These are phyloP conservation scores for Dicyrtoma fusca DNA, from an alignment of 2,888 invertebrate genomes.

Conservation along the genomic window DNA sequence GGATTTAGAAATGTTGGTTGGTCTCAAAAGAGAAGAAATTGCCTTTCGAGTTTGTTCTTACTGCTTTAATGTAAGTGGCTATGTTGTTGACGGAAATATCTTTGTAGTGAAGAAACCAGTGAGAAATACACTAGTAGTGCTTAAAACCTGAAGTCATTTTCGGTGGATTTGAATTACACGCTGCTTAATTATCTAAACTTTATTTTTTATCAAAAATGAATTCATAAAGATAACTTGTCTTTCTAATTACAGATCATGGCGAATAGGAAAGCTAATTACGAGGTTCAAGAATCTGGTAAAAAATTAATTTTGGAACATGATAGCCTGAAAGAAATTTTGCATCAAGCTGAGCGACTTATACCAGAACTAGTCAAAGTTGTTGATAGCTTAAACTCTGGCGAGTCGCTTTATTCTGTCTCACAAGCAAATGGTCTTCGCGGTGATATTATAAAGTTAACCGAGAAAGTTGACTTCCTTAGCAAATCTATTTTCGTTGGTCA, in stretches of 20 bases:
- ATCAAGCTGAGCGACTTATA: conserved; percentile 68
- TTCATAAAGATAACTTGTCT: not conserved
- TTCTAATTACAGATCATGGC: conserved; percentile 22
- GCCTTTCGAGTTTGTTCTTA: conserved; percentile 22
- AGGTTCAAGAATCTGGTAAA: conserved; percentile 38
- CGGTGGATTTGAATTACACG: too few relatives aligned
- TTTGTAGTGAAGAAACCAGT: too few relatives aligned
- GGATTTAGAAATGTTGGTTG: conserved; percentile 34
- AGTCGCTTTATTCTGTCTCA: conserved; percentile 80
- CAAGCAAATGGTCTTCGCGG: conserved; percentile 82
- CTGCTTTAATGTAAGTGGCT: conserved; percentile 24
- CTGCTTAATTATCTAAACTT: too few relatives aligned
- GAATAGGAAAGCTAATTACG: conserved; percentile 24
- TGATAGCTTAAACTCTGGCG: conserved; percentile 65
- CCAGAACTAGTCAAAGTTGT: conserved; percentile 58
- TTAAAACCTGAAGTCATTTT: too few relatives aligned
- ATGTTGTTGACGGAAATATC: too few relatives aligned
- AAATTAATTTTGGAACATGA: conserved; percentile 68
- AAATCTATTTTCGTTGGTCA: conserved; percentile 74
- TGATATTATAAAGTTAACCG: conserved; percentile 83
- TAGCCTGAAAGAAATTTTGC: conserved; percentile 75
- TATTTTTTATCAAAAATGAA: too few relatives aligned
- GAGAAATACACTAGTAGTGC: too few relatives aligned
- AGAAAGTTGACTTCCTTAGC: conserved; percentile 76
- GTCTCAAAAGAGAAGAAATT: conserved; percentile 21